Evolutionary conservation across 2,797 vertebrate species (phyloP), one percentile per base, ranked within the genome.

Genomic region (Tauraco hartlaubi): DNA sequence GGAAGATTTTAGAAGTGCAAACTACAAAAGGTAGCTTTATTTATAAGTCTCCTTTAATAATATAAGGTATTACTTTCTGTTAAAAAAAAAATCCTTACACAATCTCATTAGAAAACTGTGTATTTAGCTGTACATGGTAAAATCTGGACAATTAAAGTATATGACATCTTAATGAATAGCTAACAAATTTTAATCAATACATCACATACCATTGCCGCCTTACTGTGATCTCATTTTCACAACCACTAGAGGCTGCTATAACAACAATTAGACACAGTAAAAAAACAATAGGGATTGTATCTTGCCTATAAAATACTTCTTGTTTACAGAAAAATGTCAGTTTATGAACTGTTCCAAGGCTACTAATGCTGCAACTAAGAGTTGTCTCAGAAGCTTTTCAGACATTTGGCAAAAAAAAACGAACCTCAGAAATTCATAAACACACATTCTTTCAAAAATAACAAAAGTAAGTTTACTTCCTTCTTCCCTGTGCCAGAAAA

Each of bases 241-340:
- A 83, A 94, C 96, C 97, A 94, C 97, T 97, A 97, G 97, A 94
- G 96, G 97, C 96, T 96, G 97, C 97, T 97, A 86, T 48, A 26
- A 90, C 93, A 95, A 90, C 89, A 95, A 96, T 83, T 5, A 92
- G 75, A 90, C 52, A 64, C 3, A 63, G 13, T 8, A 39, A 89
- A 78, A 49, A 68, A 46, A 15, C 14, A 25, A 44, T 6, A 44
- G 0, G 1, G 52, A 64, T 37, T 48, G 3, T 55, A 66, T 46
- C 26, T 73, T 79, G 48, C 21, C 69, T 79, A 48, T 63, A 81
- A 91, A 91, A 84, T 55, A 48, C 91, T 85, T 64, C 35, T 88
- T 3, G 76, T 73, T 90, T 84, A 86, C 49, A 71, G 62, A 72
- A 90, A 91, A 76, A 55, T 18, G 37, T 49, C 73, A 55, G 9